A percentile compares a stretch with the other conserved stretches of the same genome.
Evolutionary conservation across 1,140 invertebrate species (phyloP).

Genomic region (Heterodera schachtii): DNA sequence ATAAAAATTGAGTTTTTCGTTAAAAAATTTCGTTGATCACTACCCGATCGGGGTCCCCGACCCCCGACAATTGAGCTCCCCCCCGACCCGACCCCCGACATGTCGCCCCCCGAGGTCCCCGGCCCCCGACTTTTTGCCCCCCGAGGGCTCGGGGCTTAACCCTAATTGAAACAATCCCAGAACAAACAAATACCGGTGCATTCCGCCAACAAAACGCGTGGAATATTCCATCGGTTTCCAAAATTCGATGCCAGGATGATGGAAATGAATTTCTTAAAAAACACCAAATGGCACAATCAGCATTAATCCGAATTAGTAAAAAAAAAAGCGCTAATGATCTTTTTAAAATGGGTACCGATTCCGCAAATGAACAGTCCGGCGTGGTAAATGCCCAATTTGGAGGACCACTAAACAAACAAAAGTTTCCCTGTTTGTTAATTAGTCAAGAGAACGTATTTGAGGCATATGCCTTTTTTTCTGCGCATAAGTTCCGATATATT

Average conservation of each 20-base stretch:
- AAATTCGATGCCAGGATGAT: background rate
- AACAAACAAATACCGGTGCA: background rate
- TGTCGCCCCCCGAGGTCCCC: too few species aligned
- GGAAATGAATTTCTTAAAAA: background rate
- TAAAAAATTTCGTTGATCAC: too few species aligned
- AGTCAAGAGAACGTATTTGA: background rate
- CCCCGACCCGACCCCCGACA: too few species aligned
- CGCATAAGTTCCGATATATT: too few species aligned
- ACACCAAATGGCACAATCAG: background rate
- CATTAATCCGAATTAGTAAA: background rate
- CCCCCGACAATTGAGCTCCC: too few species aligned
- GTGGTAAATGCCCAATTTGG: background rate
- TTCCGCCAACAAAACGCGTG: conserved; percentile 6
- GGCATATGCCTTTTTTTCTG: background rate
- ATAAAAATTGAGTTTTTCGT: too few species aligned
- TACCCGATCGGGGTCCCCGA: too few species aligned
- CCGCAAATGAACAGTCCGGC: background rate
- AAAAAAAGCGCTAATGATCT: background rate
- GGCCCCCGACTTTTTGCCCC: too few species aligned
- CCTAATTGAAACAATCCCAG: too few species aligned
- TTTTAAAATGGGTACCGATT: background rate
- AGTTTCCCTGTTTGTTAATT: too few species aligned
- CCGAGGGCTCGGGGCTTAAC: too few species aligned
- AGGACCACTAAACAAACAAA: background rate
- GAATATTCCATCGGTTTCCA: conserved; percentile 6